Base-by-base conservation (phyloP, 2,113 vertebrate genomes). In the Typhlomys cinereus region DNA sequence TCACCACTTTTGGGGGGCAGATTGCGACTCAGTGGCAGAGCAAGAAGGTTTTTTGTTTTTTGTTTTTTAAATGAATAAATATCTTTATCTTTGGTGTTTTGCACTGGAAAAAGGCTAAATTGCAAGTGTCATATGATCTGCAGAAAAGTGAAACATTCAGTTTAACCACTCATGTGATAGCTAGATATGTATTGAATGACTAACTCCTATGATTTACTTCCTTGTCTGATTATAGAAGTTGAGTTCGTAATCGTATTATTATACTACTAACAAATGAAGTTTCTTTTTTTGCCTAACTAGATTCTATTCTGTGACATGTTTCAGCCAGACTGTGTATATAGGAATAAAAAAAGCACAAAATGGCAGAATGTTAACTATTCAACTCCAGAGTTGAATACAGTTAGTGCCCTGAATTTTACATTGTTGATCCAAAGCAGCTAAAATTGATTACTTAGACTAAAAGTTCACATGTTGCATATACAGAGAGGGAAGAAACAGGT, bases 81-180 rank as follows among this genome's bases (percentile, higher is more conserved):
- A 20, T 59, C 15, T 13, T 21, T 81, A 50, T 88, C 17, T 44
- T 73, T 8, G 1, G 36, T 14, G 9, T 62, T 80, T 39, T 13
- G 11, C 31, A 4, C 12, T 34, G 14, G 67, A 64, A 74, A 18
- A 90, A 54, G 84, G 10, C n/a, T 15, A 67, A 81, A 94, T 89
- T 54, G 21, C 8, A 57, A 46, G 18, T 59, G 2, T 34, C 17
- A 44, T n/a, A 44, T 34, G 31, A 81, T 0, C 27, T 75, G 39
- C 14, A 64, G 25, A 66, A n/a, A 75, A 48, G 52, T 20, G n/a
- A 92, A 88, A 93, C 88, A 52, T 41, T 84, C 81, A 73, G 31
- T 29, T 31, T 34, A 61, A 52, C 4, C 36, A 23, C n/a, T 23
- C 80, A 50, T 1, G 25, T 48, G 41, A 71, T 48, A 36, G 39